A percentile compares a stretch with the other conserved stretches of the same genome.
Conservation (phyloP, 2,888 invertebrate species). For the Pyrocoelia pectoralis region DNA sequence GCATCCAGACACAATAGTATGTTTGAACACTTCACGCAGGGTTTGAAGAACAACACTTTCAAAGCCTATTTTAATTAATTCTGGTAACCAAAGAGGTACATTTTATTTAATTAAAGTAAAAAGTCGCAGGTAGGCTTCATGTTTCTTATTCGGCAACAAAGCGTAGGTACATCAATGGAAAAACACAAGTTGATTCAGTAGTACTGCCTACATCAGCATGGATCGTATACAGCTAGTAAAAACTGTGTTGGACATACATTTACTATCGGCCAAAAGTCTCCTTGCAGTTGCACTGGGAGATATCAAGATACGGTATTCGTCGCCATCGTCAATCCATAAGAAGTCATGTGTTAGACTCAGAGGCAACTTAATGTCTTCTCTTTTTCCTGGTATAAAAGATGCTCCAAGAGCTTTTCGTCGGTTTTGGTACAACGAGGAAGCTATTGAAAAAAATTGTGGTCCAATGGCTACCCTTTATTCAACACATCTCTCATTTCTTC, state of each 20-base stretch:
- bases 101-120: conserved; percentile 1
- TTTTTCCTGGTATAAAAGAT: conserved; percentile 3
- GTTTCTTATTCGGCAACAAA: conserved; percentile 3
- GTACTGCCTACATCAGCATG: conserved; percentile 7
- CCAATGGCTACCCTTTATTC: conserved; percentile 1
- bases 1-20: not conserved
- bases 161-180: conserved; percentile 2
- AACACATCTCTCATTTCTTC: not conserved
- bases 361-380: conserved; percentile 2
- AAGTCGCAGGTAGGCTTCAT: conserved; percentile 1
- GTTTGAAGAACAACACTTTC: conserved; percentile 11
- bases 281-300: conserved; percentile 6
- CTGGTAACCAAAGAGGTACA: not conserved
- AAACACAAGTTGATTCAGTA: conserved; percentile 3
- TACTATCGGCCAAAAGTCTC: not conserved
- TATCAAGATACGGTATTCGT: conserved; percentile 3
- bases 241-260: not conserved
- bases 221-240: conserved; percentile 14
- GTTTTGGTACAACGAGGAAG: conserved; percentile 2
- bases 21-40: conserved; percentile 6
- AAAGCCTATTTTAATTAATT: conserved; percentile 11
- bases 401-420: conserved; percentile 10
- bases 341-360: not conserved
- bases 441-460: conserved; percentile 10
- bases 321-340: conserved; percentile 3